These are phyloP conservation scores for Ischnus inquisitorius DNA, from an alignment of 2,888 invertebrate species.

Conservation along the genomic window DNA sequence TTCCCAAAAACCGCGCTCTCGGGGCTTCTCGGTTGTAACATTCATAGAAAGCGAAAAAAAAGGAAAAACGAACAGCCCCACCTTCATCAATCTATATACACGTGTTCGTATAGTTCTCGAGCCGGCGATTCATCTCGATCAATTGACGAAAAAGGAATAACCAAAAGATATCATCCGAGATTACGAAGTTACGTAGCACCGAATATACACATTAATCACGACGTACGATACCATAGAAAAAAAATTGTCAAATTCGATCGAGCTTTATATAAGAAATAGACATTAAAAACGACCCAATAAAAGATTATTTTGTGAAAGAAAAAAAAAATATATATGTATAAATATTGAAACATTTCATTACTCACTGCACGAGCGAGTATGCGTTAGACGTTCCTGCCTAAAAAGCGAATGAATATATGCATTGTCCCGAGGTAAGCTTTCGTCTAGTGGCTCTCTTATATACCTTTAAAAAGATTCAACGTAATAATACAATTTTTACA, in stretches of 20 bases:
- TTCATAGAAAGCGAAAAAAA: slow-evolving; percentile 13
- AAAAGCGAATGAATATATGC: slow-evolving; percentile 64
- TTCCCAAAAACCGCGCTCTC: slow-evolving; percentile 41
- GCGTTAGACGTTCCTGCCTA: slow-evolving; percentile 61
- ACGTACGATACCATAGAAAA: slow-evolving; percentile 30
- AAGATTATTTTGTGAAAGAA: slow-evolving; percentile 40
- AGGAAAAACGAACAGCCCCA: background rate
- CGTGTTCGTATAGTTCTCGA: slow-evolving; percentile 29
- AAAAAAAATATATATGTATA: slow-evolving; percentile 13
- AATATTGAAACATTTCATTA: slow-evolving; percentile 20
- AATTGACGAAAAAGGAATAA: slow-evolving; percentile 35
- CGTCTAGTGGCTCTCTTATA: slow-evolving; percentile 58
- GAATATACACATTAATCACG: slow-evolving; percentile 5
- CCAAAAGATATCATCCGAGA: slow-evolving; percentile 20
- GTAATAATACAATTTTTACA: slow-evolving; percentile 37
- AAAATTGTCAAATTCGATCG: slow-evolving; percentile 60
- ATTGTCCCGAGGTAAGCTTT: slow-evolving; percentile 71
- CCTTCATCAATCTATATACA: slow-evolving; percentile 17
- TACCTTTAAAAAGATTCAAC: slow-evolving; percentile 25
- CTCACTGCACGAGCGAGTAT: slow-evolving; percentile 61
- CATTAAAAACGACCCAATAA: slow-evolving; percentile 60
- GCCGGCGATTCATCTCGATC: slow-evolving; percentile 15
- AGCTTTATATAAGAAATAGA: slow-evolving; percentile 60
- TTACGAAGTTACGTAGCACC: slow-evolving; percentile 20
- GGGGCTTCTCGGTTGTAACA: slow-evolving; percentile 10